Evolutionary conservation across 2,797 vertebrate species (phyloP).

Genomic region (Nannoperca obscura): DNA sequence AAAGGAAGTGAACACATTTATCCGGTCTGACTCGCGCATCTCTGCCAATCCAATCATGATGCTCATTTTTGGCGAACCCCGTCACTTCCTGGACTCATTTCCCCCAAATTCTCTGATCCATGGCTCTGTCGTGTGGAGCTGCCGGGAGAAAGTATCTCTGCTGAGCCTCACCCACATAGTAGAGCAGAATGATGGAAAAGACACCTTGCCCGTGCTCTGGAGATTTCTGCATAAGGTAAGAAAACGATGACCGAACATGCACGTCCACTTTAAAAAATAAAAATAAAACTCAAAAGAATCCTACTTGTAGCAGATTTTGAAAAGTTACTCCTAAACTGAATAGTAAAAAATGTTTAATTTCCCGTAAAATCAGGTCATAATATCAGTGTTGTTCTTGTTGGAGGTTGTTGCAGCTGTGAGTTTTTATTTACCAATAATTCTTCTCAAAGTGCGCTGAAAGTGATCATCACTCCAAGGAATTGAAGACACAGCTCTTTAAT

Average conservation of each 20-base stretch:
- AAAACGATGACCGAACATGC: background rate
- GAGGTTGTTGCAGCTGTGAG: no score
- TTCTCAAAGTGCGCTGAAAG: no score
- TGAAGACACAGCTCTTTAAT: no score
- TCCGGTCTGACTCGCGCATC: slow-evolving; percentile 89
- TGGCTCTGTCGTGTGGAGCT: slow-evolving; percentile 91
- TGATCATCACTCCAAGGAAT: no score
- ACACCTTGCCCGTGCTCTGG: slow-evolving; percentile 90
- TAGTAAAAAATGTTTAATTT: background rate
- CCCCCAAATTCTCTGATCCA: slow-evolving; percentile 85
- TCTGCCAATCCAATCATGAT: slow-evolving; percentile 89
- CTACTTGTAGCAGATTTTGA: background rate
- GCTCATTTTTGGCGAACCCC: slow-evolving; percentile 89
- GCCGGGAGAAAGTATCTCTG: slow-evolving; percentile 87
- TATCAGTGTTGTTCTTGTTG: background rate
- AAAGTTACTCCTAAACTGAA: background rate
- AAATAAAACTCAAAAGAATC: background rate
- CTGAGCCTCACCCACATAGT: slow-evolving; percentile 89
- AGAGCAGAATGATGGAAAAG: slow-evolving; percentile 89
- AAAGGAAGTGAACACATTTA: slow-evolving; percentile 79
- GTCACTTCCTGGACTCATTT: slow-evolving; percentile 83
- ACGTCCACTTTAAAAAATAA: background rate
- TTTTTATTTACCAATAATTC: no score
- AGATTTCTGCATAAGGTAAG: slow-evolving; percentile 92
- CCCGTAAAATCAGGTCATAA: background rate